A percentile compares a stretch with the other conserved stretches of the same genome.
Evolutionary conservation across 2,797 vertebrate genomes (phyloP).

Genomic region (Cottoperca gobio): DNA sequence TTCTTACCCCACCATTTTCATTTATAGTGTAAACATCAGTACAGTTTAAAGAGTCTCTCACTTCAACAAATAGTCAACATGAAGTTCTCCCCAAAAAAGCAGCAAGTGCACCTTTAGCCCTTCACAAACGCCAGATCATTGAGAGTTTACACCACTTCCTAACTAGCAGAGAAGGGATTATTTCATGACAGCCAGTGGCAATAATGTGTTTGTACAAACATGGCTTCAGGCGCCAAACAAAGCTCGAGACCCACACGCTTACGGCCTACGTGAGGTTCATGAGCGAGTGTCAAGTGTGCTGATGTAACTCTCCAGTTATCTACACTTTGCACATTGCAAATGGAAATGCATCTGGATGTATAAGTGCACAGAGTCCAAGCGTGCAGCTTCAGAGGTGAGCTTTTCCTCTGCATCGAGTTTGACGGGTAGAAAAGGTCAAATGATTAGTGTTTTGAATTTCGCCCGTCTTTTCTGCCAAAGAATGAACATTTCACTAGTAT

Average conservation of each 20-base stretch:
- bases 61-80: not conserved
- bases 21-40: not conserved
- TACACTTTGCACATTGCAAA: slow-evolving; percentile 37
- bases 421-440: slow-evolving; percentile 22
- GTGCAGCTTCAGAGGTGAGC: not conserved
- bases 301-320: slow-evolving; percentile 39
- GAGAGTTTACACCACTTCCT: slow-evolving; percentile 16
- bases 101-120: not conserved
- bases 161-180: slow-evolving; percentile 37
- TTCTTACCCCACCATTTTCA: too few species aligned
- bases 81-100: not conserved
- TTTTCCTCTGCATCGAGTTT: slow-evolving; percentile 3
- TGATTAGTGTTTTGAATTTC: not conserved
- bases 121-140: not conserved
- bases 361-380: not conserved
- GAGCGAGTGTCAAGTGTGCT: slow-evolving; percentile 46
- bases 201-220: slow-evolving; percentile 55
- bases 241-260: slow-evolving; percentile 43
- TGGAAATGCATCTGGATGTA: slow-evolving; percentile 7
- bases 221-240: slow-evolving; percentile 59
- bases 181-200: slow-evolving; percentile 44
- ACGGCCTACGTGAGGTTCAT: slow-evolving; percentile 38
- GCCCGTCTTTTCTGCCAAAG: not conserved
- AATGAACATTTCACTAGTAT: not conserved
- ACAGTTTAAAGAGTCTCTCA: slow-evolving; percentile 14